Base-by-base conservation (phyloP, 1,140 invertebrate species). In the Drosophila sulfurigaster region DNA sequence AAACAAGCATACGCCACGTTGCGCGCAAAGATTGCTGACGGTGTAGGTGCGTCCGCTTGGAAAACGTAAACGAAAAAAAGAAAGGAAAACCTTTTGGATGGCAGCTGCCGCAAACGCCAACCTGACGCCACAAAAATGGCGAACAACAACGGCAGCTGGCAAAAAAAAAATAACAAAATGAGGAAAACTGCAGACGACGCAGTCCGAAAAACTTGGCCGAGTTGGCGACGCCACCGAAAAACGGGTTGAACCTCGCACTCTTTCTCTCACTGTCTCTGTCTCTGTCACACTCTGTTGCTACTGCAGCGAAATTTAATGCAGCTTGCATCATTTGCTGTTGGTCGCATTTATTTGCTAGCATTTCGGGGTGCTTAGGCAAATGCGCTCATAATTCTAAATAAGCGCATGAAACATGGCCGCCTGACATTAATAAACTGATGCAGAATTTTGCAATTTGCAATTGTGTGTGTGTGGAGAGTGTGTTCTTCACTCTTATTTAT, bases 21-120 rank as follows among this genome's bases (percentile, higher is more conserved):
- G 80, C 67, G 69, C 57, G 66, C 52, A 78, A 25, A 81, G 54
- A 78, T 57, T 88, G 83, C 83, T 88, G 83, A 88, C 85, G 80
- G 76, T 78, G 79, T 81, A 78, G 79, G 81, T 79, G 87, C 72
- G 83, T 80, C 83, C 83, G 81, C 78, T 83, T 58, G 83, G 73
- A 88, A 87, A 82, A 62, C 46, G 64, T 35, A 63, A 73, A 43
- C 41, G 49, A 63, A 73, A 38, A 38, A 38, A 38, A 38, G 8
- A 38, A 38, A 38, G 35, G 35, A 38, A 68, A 70, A 52, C 59
- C 73, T 59, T 71, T 60, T 25, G 48, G 38, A 46, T 41, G 71
- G 57, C 77, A 73, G 72, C 85, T 76, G 68, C 80, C 69, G 67
- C 74, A 71, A 71, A 67, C 85, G 85, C 83, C 85, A 89, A 85